Evolutionary conservation across 2,113 vertebrate genomes (phyloP), one percentile per base, ranked within the genome.

Genomic region (Ornithorhynchus anatinus): DNA sequence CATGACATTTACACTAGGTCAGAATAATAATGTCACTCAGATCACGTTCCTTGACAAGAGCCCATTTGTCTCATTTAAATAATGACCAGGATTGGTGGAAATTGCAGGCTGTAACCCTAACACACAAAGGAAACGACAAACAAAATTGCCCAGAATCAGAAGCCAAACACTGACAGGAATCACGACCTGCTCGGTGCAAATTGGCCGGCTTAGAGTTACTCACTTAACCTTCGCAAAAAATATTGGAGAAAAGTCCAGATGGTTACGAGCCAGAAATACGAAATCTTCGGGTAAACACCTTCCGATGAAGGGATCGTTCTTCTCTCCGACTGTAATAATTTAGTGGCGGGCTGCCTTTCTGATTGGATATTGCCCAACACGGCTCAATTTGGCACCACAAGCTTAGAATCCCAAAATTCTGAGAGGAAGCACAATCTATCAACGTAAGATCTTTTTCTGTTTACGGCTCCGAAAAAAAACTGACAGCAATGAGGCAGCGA

Each of bases 31-130:
- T 86, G 82, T 84, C 73, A 73, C 79, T 61, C 61, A 59, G 66
- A 75, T 85, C 89, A 80, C 1, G 0, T 69, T 84, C 84, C 74
- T 62, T 91, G 91, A 94, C 90, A 93, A 91, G 84, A 88, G 72
- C 35, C 68, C 89, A 88, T 95, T 94, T 91, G 89, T 94, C 93
- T 95, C 86, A 93, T 96, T 94, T 96, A 92, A 96, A 96, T 96
- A 94, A 94, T 88, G 87, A 92, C 84, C 59, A 36, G 58, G 77
- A 86, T 67, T 89, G 90, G 88, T 91, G 86, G 89, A 92, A 89
- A 92, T 84, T 91, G 87, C 82, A 83, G 84, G 75, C 56, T 78
- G 67, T 64, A 85, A 82, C 29, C 4, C 0, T 52, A 64, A 56
- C 16, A 44, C 17, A 38, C 31, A 69, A 68, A 40, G 14, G 65